A percentile compares a stretch with the other conserved stretches of the same genome.
Conservation (phyloP, 2,888 invertebrate species). For the Tachina lurida region DNA sequence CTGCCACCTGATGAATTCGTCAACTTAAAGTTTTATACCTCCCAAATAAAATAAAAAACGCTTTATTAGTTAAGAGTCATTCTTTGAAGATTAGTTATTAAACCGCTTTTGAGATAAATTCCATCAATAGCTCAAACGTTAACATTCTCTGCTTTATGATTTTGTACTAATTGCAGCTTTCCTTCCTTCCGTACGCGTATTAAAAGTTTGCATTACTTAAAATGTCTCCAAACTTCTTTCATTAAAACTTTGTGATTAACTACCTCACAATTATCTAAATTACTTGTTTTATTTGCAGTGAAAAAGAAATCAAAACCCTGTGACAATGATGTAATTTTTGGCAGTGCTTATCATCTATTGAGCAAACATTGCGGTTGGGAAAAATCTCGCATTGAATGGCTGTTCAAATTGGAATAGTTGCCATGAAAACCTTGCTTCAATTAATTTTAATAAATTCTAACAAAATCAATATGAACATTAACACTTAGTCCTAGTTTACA, state of each 20-base stretch:
- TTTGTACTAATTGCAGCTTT: background rate
- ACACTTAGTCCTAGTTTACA: too few species aligned
- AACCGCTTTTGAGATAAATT: too few species aligned
- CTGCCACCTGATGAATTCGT: too few species aligned
- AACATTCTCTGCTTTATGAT: background rate
- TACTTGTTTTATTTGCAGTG: slow-evolving; percentile 49
- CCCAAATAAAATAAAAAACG: too few species aligned
- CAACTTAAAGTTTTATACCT: too few species aligned
- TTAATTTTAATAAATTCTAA: slow-evolving; percentile 17
- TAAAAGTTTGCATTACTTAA: too few species aligned
- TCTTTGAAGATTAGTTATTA: too few species aligned
- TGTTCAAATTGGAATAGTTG: slow-evolving; percentile 74
- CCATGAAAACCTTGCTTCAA: slow-evolving; percentile 10
- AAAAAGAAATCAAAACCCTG: slow-evolving; percentile 67
- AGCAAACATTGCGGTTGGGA: slow-evolving; percentile 72
- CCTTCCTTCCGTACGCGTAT: background rate
- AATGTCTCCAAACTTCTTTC: too few species aligned
- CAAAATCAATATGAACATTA: background rate
- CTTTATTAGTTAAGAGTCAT: too few species aligned
- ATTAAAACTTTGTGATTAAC: background rate
- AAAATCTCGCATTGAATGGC: slow-evolving; percentile 77
- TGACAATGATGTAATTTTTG: slow-evolving; percentile 77
- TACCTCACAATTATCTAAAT: background rate
- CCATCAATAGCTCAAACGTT: too few species aligned
- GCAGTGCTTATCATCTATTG: slow-evolving; percentile 64